These are phyloP conservation scores for Cotesia vestalis DNA, from an alignment of 1,140 invertebrate species.

Conservation along the genomic window DNA sequence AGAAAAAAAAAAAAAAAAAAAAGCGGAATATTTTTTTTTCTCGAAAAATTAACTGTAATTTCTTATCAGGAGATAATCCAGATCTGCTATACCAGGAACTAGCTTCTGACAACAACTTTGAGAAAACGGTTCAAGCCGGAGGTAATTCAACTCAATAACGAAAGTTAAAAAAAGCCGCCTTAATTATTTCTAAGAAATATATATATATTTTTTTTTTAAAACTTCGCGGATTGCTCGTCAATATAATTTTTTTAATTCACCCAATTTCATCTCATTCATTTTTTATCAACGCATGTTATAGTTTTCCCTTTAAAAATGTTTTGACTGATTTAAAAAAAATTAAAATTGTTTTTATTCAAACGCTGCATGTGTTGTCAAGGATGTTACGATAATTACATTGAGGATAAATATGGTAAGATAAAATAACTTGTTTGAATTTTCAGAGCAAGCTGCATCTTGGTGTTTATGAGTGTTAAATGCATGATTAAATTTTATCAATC, in stretches of 20 bases:
- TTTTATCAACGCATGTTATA: conserved; percentile 12
- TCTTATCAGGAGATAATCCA: conserved; percentile 68
- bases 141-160: conserved; percentile 50
- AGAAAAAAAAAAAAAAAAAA: no score
- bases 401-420: conserved; percentile 37
- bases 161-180: neutral
- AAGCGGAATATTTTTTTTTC: conserved; percentile 26
- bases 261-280: conserved; percentile 16
- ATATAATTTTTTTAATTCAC: neutral
- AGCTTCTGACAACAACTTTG: conserved; percentile 62
- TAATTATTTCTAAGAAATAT: conserved; percentile 2
- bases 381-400: conserved; percentile 32
- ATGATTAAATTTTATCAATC: conserved; percentile 10
- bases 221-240: neutral
- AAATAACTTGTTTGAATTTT: conserved; percentile 15
- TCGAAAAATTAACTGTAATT: conserved; percentile 43
- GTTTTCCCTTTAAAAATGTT: neutral
- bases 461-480: conserved; percentile 27
- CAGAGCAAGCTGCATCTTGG: conserved; percentile 27
- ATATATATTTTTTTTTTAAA: neutral
- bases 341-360: conserved; percentile 19
- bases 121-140: conserved; percentile 54
- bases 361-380: conserved; percentile 35
- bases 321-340: neutral
- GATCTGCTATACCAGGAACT: conserved; percentile 69